Conservation (phyloP, 2,113 vertebrate species). For the Dryoscopus gambensis region DNA sequence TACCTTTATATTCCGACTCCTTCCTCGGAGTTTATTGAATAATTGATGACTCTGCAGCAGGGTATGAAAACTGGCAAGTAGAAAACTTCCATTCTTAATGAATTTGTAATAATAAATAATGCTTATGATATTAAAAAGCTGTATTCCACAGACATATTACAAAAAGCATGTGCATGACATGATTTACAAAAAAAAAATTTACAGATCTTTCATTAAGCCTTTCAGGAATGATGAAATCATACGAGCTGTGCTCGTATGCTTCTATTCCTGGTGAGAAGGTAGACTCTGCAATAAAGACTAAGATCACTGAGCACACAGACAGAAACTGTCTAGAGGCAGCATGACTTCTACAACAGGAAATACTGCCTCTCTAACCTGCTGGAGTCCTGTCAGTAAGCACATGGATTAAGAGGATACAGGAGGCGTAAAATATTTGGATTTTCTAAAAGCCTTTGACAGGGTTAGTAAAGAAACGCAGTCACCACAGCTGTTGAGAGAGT, state of each 20-base stretch:
- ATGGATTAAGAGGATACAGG: not conserved
- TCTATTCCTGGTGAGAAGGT: not conserved
- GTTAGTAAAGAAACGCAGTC: not conserved
- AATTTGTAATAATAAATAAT: constrained; percentile 79
- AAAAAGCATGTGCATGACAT: constrained; percentile 59
- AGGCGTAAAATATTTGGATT: not conserved
- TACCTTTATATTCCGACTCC: constrained; percentile 9
- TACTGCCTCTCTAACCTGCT: not conserved
- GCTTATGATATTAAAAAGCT: constrained; percentile 71
- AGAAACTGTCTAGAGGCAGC: not conserved
- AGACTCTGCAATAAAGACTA: not conserved
- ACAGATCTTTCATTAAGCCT: constrained; percentile 45
- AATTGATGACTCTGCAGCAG: constrained; percentile 48
- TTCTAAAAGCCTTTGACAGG: not conserved
- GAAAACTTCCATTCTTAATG: constrained; percentile 74
- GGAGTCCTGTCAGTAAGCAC: not conserved
- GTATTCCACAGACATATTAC: constrained; percentile 56
- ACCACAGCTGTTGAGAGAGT: not conserved
- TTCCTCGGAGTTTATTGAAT: constrained; percentile 67
- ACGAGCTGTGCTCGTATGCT: not conserved
- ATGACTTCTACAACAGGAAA: not conserved
- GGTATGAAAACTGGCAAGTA: constrained; percentile 68
- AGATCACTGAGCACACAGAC: not conserved
- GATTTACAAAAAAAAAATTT: constrained; percentile 57
- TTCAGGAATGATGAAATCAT: not conserved